Evolutionary conservation across 2,113 vertebrate genomes (phyloP).

Genomic region (Rhadina sibilatrix): DNA sequence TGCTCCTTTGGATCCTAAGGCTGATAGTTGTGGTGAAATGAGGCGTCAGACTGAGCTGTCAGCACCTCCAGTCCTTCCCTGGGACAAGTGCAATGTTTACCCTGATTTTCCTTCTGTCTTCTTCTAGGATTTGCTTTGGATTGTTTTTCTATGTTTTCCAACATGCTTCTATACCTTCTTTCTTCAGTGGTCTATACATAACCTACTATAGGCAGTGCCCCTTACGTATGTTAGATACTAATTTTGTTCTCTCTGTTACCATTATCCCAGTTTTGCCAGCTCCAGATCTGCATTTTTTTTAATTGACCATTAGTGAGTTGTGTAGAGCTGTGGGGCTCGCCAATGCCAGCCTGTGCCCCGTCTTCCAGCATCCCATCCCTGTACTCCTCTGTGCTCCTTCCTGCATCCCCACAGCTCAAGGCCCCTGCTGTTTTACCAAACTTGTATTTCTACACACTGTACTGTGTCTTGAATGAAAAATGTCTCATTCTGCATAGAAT

Average conservation of each 20-base stretch:
- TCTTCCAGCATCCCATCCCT: neutral
- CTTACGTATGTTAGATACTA: neutral
- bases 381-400: neutral
- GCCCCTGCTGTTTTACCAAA: rapidly evolving
- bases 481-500: neutral
- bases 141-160: neutral
- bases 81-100: neutral
- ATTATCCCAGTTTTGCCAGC: neutral
- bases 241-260: neutral
- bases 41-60: neutral
- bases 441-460: neutral
- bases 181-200: neutral
- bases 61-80: neutral
- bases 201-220: rapidly evolving
- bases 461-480: neutral
- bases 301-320: neutral
- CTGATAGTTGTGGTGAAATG: neutral
- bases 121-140: neutral
- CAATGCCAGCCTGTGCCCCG: neutral
- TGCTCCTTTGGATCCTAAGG: neutral
- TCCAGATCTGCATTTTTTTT: neutral
- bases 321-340: neutral
- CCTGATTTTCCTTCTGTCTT: neutral
- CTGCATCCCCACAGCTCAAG: neutral
- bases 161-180: neutral